Conservation (phyloP, 2,113 vertebrate species). For the Girardinichthys multiradiatus region DNA sequence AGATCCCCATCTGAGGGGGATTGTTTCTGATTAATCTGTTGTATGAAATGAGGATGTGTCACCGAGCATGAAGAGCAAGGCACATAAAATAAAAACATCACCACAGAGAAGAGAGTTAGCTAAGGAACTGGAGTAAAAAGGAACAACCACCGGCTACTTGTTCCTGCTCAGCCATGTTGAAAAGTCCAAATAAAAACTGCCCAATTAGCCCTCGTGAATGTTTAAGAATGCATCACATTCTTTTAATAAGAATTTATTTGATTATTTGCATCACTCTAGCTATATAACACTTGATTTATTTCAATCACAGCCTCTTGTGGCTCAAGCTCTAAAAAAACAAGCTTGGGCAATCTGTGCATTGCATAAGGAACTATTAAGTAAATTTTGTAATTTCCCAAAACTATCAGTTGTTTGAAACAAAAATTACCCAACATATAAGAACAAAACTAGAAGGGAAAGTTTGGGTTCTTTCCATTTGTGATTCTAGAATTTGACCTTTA, state of each 20-base stretch:
- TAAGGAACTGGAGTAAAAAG: constrained; percentile 5
- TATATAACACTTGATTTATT: not conserved
- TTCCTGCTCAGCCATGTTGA: constrained; percentile 52
- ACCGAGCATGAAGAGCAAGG: constrained; percentile 41
- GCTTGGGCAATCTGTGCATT: not conserved
- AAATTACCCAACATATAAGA: not conserved
- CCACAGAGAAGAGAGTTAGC: constrained; percentile 8
- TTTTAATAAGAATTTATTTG: not conserved
- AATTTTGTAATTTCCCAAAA: not conserved
- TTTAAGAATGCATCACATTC: not conserved
- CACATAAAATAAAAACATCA: constrained; percentile 24
- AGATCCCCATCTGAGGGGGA: constrained; percentile 50
- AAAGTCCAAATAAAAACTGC: constrained; percentile 62
- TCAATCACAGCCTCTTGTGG: not conserved
- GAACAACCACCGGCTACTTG: constrained; percentile 18
- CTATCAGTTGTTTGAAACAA: not conserved
- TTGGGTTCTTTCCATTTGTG: not conserved
- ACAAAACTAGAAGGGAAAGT: not conserved
- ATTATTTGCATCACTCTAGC: not conserved
- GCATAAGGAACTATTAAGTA: not conserved
- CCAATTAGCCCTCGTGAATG: not conserved
- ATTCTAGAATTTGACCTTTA: not conserved
- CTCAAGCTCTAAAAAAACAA: not conserved
- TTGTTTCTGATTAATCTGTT: constrained; percentile 68
- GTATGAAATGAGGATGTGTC: constrained; percentile 47